These are phyloP conservation scores for Bembecia ichneumoniformis DNA, from an alignment of 2,888 invertebrate genomes.

Conservation along the genomic window DNA sequence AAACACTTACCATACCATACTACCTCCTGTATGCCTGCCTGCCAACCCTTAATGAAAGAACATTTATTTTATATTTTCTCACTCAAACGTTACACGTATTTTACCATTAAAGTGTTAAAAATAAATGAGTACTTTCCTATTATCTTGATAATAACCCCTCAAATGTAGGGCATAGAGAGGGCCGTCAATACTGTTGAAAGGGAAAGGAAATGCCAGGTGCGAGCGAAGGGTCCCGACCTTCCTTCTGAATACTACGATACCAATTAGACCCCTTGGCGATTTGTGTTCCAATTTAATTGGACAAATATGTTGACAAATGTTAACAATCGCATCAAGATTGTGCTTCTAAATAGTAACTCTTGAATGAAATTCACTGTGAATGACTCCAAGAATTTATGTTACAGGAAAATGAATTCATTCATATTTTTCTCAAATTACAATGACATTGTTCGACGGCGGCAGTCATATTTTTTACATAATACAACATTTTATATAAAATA, in stretches of 20 bases:
- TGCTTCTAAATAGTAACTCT: not conserved
- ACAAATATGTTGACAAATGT: constrained; percentile 3
- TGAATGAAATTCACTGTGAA: no score
- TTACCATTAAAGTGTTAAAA: not conserved
- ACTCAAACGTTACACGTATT: no score
- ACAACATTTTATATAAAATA: no score
- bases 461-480: no score
- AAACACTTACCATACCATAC: no score
- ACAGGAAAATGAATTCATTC: no score
- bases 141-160: constrained; percentile 13
- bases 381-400: no score
- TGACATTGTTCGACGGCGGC: no score
- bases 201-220: constrained; percentile 8
- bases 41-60: no score
- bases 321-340: not conserved
- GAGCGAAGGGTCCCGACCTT: constrained; percentile 3
- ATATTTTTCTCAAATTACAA: no score
- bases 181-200: constrained; percentile 1
- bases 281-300: constrained; percentile 6
- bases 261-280: constrained; percentile 7
- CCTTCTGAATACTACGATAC: constrained; percentile 1
- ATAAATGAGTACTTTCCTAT: not conserved
- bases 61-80: no score
- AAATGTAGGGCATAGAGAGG: constrained; percentile 8
- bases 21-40: no score